Base-by-base conservation (phyloP, 2,888 invertebrate genomes). In the Nysson spinosus region DNA sequence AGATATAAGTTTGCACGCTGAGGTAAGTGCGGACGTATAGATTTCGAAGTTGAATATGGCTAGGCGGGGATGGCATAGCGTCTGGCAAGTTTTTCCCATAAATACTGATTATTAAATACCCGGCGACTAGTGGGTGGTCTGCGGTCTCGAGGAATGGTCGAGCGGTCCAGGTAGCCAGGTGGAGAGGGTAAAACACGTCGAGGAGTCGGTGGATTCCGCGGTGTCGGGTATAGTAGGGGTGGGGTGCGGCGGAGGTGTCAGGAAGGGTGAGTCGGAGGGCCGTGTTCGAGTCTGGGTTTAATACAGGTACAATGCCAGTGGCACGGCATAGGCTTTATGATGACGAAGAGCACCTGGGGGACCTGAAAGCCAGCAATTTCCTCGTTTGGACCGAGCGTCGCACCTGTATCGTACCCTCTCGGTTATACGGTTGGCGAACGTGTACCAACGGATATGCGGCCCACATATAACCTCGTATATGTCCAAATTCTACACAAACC, bases 321-420 rank as follows among this genome's bases (percentile, higher is more conserved):
- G 81, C 73, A 81, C 83, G 84, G 85, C 73, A 81, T 83, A 84
- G 85, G 85, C 83, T 87, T 87, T 86, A 87, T 86, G 85, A 87
- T 87, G 86, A 87, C 85, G 84, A 86, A 87, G 84, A 83, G 85
- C 84, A 84, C 87, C 85, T 83, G 80, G 75, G 87, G 86, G 86
- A 87, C 84, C 73, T 69, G 75, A 75, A 75, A 77, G 79, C 78
- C 79, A 79, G 84, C 86, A 86, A 86, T 86, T 85, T 86, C 82
- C 85, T 79, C 82, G 75, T 51, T 64, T 19, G 42, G 69, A 63
- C 72, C 65, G 71, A 75, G 37, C 75, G 77, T 75, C 78, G 82
- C 85, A 85, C 84, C 85, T 85, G 84, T 82, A 83, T 78, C 75
- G 39, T 14, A 43, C 51, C 22, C 43, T 28, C 44, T 37, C 46